Base-by-base conservation (phyloP, 1,140 invertebrate species). In the Anastrepha obliqua region DNA sequence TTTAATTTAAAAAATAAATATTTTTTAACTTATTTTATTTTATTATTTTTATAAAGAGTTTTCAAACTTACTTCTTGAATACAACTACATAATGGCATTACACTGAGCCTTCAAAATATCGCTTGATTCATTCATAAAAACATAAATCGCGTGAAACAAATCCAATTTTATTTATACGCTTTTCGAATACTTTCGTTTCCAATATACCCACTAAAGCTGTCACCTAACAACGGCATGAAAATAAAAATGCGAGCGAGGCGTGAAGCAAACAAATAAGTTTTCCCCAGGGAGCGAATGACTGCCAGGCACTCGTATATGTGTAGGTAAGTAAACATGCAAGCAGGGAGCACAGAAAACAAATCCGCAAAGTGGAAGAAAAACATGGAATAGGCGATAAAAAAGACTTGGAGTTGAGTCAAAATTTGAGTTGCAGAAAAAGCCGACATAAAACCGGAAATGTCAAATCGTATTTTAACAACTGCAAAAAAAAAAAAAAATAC, bases 391-490 rank as follows among this genome's bases (percentile, higher is more conserved):
- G 29, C 29, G 29, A 29, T 29, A 29, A 29, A 29, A 29, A 29
- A 29, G 15, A 62, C 13, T n/a, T 17, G n/a, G 7, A 55, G 17
- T 81, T 55, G 42, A 39, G 67, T 39, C 39, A 47, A 55, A 55
- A 81, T 13, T 81, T 81, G 15, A 13, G 8, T 20, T 81, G 74
- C 17, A 81, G 9, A 62, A 62, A 81, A 81, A 55, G 44, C 29
- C 70, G 9, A 3, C 74, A 55, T 6, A 51, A 13, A 81, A 81
- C 74, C 44, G 47, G 47, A 81, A 81, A 20, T 81, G 42, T 81
- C 44, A 81, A 81, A 81, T 81, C 74, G 74, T 81, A 81, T 81
- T 81, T 81, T 81, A 55, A 81, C 74, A 81, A 81, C 74, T 74
- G 42, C 8, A 47, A 39, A 42, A 29, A n/a, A 74, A 47, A 74